phyloP scores from a whole-genome alignment of 2,888 invertebrate genomes.

The Coenonympha arcania region DNA sequence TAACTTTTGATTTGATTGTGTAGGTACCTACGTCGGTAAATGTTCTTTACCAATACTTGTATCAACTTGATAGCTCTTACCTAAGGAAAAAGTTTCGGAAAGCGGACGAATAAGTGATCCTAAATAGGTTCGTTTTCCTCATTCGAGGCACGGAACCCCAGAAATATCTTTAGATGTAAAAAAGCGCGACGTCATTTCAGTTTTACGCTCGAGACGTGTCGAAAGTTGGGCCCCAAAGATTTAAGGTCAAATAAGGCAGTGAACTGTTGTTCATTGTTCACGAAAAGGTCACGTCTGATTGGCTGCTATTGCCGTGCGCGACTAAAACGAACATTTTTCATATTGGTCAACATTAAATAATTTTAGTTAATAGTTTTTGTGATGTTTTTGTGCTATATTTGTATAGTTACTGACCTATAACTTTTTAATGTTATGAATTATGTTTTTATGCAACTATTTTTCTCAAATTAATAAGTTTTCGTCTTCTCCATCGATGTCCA shows the following conservation, averaged over 20 bases:
- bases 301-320: conserved; percentile 27
- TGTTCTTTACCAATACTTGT: too few species aligned
- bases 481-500: too few species aligned
- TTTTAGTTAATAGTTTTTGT: not conserved
- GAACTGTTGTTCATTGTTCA: conserved; percentile 44
- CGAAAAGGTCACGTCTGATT: conserved; percentile 39
- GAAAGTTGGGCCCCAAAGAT: conserved; percentile 43
- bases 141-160: too few species aligned
- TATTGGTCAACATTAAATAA: not conserved
- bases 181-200: conserved; percentile 24
- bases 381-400: not conserved
- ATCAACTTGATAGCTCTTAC: too few species aligned
- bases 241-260: conserved; percentile 42
- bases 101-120: too few species aligned
- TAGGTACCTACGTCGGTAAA: too few species aligned
- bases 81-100: too few species aligned
- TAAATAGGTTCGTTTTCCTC: too few species aligned
- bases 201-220: conserved; percentile 36
- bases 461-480: too few species aligned
- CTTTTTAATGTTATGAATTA: too few species aligned
- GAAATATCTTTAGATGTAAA: conserved; percentile 21
- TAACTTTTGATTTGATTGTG: too few species aligned
- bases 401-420: not conserved
- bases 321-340: conserved; percentile 22
- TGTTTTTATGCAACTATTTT: too few species aligned